Base-by-base conservation (phyloP, 2,797 vertebrate genomes). In the Prionace glauca region DNA sequence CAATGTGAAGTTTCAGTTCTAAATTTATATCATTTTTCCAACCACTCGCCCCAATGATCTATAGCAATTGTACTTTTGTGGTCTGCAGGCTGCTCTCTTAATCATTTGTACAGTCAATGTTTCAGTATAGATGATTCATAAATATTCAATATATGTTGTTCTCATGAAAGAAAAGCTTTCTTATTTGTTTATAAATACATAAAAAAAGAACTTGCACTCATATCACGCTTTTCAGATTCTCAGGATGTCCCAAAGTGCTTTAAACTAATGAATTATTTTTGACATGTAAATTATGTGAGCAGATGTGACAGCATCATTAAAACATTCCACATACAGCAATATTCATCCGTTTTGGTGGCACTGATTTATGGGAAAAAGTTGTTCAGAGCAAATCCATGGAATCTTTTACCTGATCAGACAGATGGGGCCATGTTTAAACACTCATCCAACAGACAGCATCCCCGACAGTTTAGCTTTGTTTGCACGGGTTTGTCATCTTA, bases 1-100 rank as follows among this genome's bases (percentile, higher is more conserved):
- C 62, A 92, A 92, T 36, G 32, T 92, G n/a, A 65, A 36, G 90
- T 92, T 92, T 92, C 90, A 36, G 90, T 92, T 92, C 90, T 65
- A 92, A 67, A 0, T 92, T 20, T 10, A 14, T 67, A 22, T 24
- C 16, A 4, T 67, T 60, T 92, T 90, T 90, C 87, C 87, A 60
- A 90, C 26, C 56, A 32, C 87, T 90, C 29, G 16, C 3, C 90
- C n/a, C 90, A 92, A 67, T 92, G 62, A 92, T 92, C 9, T 36
- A 67, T 67, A 22, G 90, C 20, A 65, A 90, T 60, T 90, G 50
- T 60, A 90, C 56, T 62, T 92, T 36, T 92, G 90, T 92, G 90
- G 90, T 92, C 90, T 92, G 60, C 16, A 92, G 65, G 67, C 32
- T 18, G 90, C n/a, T 36, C 90, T 65, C 60, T 91, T 65, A 91